A percentile compares a stretch with the other conserved stretches of the same genome.
These are phyloP conservation scores for Leucoptera coffeella DNA, from an alignment of 2,888 invertebrate species.

Conservation along the genomic window DNA sequence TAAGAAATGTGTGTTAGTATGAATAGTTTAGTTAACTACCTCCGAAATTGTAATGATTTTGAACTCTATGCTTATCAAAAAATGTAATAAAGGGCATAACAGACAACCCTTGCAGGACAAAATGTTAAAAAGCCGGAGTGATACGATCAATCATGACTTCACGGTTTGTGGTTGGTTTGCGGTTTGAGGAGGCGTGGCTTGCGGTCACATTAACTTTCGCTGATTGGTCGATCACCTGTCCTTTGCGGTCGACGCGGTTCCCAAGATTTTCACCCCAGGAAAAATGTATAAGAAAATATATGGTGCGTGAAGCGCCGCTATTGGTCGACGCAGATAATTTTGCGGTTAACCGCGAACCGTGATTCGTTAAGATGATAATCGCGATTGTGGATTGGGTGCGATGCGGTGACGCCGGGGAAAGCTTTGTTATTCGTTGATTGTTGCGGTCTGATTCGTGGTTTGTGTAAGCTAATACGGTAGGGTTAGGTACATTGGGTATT, in stretches of 20 bases:
- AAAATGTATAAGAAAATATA: slow-evolving; percentile 48
- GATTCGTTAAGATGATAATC: slow-evolving; percentile 48
- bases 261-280: slow-evolving; percentile 51
- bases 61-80: too few species aligned
- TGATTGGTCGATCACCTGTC: slow-evolving; percentile 56
- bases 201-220: slow-evolving; percentile 52
- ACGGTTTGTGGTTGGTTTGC: slow-evolving; percentile 58
- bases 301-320: slow-evolving; percentile 18
- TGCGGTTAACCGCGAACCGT: slow-evolving; percentile 46
- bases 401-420: slow-evolving; percentile 2
- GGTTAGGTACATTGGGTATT: too few species aligned
- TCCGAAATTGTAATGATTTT: too few species aligned
- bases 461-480: too few species aligned
- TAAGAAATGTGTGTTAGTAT: too few species aligned
- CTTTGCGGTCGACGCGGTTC: slow-evolving; percentile 58
- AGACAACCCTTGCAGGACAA: too few species aligned
- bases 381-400: slow-evolving; percentile 23
- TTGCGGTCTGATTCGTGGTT: slow-evolving; percentile 17
- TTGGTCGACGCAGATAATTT: slow-evolving; percentile 34
- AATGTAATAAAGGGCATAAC: too few species aligned
- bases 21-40: too few species aligned
- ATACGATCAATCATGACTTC: slow-evolving; percentile 16
- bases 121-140: neutral
- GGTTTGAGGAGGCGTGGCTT: slow-evolving; percentile 60
- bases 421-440: slow-evolving; percentile 23